Conservation (phyloP, 2,888 invertebrate species). For the Ernsta delagoae region DNA sequence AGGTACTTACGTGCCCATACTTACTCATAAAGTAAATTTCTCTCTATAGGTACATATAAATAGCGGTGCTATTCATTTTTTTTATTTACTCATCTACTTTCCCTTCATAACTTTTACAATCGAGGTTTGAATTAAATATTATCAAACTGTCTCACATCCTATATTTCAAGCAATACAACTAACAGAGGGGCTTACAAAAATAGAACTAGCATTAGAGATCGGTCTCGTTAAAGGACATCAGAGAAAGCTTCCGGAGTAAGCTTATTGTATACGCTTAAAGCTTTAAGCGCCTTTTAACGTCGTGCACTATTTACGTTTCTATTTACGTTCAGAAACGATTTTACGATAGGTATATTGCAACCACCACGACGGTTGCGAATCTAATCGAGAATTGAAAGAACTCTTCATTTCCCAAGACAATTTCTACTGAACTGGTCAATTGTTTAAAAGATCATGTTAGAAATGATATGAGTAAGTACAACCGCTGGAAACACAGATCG, state of each 20-base stretch:
- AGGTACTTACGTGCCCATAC: no score
- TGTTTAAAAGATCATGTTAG: not conserved
- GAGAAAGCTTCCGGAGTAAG: slow-evolving; percentile 65
- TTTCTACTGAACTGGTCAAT: slow-evolving; percentile 7
- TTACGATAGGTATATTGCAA: slow-evolving; percentile 34
- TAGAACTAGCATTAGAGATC: slow-evolving; percentile 31
- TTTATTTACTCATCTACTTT: no score
- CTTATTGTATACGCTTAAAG: slow-evolving; percentile 73
- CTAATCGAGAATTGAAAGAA: slow-evolving; percentile 47
- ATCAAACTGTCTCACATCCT: not conserved
- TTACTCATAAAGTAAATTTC: no score
- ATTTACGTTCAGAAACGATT: slow-evolving; percentile 10
- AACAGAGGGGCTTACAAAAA: slow-evolving; percentile 40
- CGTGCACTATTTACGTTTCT: slow-evolving; percentile 73
- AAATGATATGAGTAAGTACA: no score
- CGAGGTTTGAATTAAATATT: not conserved
- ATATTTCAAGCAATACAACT: slow-evolving; percentile 26
- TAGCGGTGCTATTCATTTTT: no score
- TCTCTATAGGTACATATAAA: no score
- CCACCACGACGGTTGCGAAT: slow-evolving; percentile 15
- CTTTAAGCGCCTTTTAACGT: slow-evolving; percentile 80
- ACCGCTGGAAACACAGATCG: no score
- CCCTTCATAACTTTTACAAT: not conserved
- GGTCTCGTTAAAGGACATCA: slow-evolving; percentile 69
- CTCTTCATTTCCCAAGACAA: not conserved